These are phyloP conservation scores for Aurelia aurita complex sp. Pacific DNA, from an alignment of 30 jellyfish, hydroid and myxozoan genomes.

Conservation along the genomic window DNA sequence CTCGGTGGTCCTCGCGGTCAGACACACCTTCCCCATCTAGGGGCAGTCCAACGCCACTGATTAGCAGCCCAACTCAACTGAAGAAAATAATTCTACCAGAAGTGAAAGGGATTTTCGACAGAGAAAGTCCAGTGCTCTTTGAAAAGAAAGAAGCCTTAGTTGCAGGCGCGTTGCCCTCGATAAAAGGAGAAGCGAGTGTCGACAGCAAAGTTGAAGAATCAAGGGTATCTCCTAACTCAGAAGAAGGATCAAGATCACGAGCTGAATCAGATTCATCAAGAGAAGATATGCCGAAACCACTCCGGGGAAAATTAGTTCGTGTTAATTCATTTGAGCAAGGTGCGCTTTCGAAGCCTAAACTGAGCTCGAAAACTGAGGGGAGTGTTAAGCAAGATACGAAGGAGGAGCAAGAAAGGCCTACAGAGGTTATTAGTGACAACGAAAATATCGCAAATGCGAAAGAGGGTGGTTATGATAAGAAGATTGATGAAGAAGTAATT, in stretches of 20 bases:
- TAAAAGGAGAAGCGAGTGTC: too few relatives aligned
- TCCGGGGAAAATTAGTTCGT: conserved; percentile 47
- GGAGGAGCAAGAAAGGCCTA: not conserved
- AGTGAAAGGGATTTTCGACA: too few relatives aligned
- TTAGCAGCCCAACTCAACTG: not conserved
- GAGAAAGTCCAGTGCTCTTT: too few relatives aligned
- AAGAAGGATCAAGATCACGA: too few relatives aligned
- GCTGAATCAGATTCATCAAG: not conserved
- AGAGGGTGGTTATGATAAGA: not conserved
- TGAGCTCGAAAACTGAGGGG: not conserved
- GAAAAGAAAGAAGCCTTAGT: too few relatives aligned
- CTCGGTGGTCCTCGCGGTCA: too few relatives aligned
- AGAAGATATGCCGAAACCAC: conserved; percentile 50
- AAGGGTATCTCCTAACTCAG: too few relatives aligned
- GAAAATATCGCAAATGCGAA: not conserved
- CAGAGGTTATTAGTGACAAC: not conserved
- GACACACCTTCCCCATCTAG: too few relatives aligned
- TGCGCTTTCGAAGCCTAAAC: conserved; percentile 44
- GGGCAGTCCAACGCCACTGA: not conserved
- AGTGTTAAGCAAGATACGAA: not conserved
- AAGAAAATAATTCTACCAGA: not conserved
- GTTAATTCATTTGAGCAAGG: conserved; percentile 64
- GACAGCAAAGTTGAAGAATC: too few relatives aligned
- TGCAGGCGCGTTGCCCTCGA: too few relatives aligned
- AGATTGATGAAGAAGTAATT: not conserved